These are phyloP conservation scores for Epinephelus cyanopodus DNA, from an alignment of 2,113 vertebrate genomes.

Conservation along the genomic window DNA sequence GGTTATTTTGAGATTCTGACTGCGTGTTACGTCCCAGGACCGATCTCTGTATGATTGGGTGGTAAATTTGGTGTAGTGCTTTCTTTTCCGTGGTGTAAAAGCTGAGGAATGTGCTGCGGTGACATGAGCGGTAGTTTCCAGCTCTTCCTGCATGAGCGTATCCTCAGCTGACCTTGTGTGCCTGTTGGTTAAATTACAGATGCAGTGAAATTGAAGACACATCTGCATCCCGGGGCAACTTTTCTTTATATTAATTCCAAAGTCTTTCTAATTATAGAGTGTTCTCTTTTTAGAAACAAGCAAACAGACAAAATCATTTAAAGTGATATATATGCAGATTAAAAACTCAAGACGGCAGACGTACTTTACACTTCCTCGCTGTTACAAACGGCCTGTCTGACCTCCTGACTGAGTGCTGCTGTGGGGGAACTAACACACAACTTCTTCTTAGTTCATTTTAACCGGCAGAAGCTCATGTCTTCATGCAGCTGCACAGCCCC, in stretches of 20 bases:
- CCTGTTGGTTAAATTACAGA: slow-evolving; percentile 41
- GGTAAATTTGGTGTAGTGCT: slow-evolving; percentile 65
- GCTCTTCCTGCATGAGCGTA: slow-evolving; percentile 47
- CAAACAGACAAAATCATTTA: background rate
- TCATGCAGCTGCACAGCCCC: slow-evolving; percentile 36
- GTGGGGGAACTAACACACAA: slow-evolving; percentile 6
- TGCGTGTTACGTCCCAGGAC: slow-evolving; percentile 36
- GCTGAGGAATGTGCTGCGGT: slow-evolving; percentile 64
- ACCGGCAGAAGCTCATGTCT: slow-evolving; percentile 30
- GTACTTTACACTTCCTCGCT: background rate
- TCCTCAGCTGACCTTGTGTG: slow-evolving; percentile 78
- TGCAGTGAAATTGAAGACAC: slow-evolving; percentile 33
- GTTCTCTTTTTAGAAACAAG: slow-evolving; percentile 2
- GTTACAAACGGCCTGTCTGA: slow-evolving; percentile 21
- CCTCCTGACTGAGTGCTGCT: slow-evolving; percentile 24
- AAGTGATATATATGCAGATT: background rate
- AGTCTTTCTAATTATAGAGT: background rate
- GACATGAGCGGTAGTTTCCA: slow-evolving; percentile 78
- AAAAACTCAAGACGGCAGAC: background rate
- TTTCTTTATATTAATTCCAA: background rate
- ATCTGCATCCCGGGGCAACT: slow-evolving; percentile 29
- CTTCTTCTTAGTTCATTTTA: slow-evolving; percentile 22
- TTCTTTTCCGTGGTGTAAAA: slow-evolving; percentile 76
- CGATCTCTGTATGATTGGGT: slow-evolving; percentile 52
- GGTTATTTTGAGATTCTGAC: slow-evolving; percentile 71